Base-by-base conservation (phyloP, 2,113 vertebrate genomes). In the Sigmodon hispidus region DNA sequence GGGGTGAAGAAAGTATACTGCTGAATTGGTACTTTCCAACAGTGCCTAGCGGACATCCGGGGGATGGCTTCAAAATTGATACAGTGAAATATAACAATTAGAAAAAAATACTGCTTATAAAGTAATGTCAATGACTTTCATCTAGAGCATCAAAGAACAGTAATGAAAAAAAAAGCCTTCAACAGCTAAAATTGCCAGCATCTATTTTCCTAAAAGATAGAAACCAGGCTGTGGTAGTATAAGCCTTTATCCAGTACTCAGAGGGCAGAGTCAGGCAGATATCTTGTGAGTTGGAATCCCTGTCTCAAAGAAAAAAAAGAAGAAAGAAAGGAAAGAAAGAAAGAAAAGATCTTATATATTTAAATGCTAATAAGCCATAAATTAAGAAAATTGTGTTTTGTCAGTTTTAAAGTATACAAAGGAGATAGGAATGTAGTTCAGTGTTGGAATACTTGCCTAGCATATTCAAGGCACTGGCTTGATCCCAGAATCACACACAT, bases 201-300 rank as follows among this genome's bases (percentile, higher is more conserved):
- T n/a, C 45, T 87, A 21, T 63, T 63, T 91, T 83, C 91, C 89
- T 70, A 91, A 72, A 17, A 95, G 89, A 94, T 12, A 70, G 15
- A 70, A 70, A 3, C 36, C 67, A n/a, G 36, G 36, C 36, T 70
- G 7, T 70, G 36, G 17, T 2, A 19, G 36, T n/a, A 36, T 36
- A 69, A 19, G 36, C 36, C 67, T n/a, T 70, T 70, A 70, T 16
- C 36, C 67, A 69, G 67, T 16, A n/a, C 34, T 69, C 67, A 69
- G 36, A 36, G 21, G 36, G 31, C 4, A 29, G 63, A 65, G 16
- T n/a, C 22, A n/a, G 67, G 36, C 16, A 1, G 67, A n/a, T n/a
- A 15, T n/a, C 67, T 70, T n/a, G 36, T 70, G 36, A 70, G 36
- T 70, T 69, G 36, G 36, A 69, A 69, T n/a, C 36, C 36, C 67